Base-by-base conservation (phyloP, 2,888 invertebrate genomes). In the Scelioninae gen. 1 region DNA sequence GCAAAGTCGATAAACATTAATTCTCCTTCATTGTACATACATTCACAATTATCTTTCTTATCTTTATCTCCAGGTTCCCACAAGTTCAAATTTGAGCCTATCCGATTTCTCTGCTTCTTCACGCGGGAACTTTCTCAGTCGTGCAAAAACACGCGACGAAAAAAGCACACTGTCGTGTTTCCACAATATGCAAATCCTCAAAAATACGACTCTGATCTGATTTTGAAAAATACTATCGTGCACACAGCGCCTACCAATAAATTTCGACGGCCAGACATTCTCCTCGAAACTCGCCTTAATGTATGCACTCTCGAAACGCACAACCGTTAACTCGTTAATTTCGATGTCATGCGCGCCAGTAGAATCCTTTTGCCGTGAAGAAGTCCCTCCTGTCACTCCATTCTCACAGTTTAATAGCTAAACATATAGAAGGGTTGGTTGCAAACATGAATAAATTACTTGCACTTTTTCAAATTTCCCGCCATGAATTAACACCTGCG, bases 241-340 rank as follows among this genome's bases (percentile, higher is more conserved):
- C 69, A 49, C 49, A 9, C 31, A 13, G 47, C 43, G 15, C 31
- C 49, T n/a, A 40, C 69, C 62, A 56, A 75, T 81, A 76, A 81
- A 81, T 81, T 75, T 34, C 40, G 45, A 8, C 8, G 15, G 13
- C 45, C 45, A 31, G 63, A 63, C 77, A 77, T 45, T 15, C 71
- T 32, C 71, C 49, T 38, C 58, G 47, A 31, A 34, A 51, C 34
- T 43, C 60, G 45, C 10, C 1, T 29, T 66, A 72, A 74, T 79
- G 66, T 74, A 79, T 74, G 76, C 77, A 77, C 62, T 63, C 66
- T 58, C 72, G 43, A 55, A 68, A 55, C 76, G 55, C 69, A 65
- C 71, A 43, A 82, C 82, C 82, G 82, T 82, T 82, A 82, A 51
- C 71, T 82, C 72, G 82, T 82, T 76, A 77, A 82, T 82, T 77